Base-by-base conservation (phyloP, 2,888 invertebrate species). In the Gryllus longicercus region DNA sequence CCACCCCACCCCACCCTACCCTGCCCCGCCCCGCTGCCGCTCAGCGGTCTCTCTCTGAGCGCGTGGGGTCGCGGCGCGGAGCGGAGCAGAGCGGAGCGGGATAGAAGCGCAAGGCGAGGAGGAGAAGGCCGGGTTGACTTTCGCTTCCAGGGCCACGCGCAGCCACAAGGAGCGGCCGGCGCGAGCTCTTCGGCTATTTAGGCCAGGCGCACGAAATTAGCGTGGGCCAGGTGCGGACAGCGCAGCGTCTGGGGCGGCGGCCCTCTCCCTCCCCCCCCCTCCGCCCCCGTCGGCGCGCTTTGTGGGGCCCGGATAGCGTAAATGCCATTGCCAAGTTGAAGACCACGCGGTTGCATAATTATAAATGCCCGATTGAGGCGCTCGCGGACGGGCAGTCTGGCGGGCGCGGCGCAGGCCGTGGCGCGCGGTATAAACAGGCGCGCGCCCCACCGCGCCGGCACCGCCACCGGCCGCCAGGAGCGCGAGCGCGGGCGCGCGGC, bases 261-360 rank as follows among this genome's bases (percentile, higher is more conserved):
- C 38, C 38, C 38, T 38, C 38, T 25, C 38, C 38, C 38, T 8
- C 38, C 0, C 38, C 8, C 38, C 0, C 38, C 38, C 38, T 38
- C 38, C 38, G 8, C 38, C 2, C 38, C 8, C 38, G 1, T 5
- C 38, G 38, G 38, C 38, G 38, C 38, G 38, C 38, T 38, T 38
- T 38, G 38, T 38, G 38, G 8, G 63, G n/a, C 63, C 63, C 63
- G 63, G 63, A 63, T 63, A 63, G 63, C 63, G 63, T 63, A 63
- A 63, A 63, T 63, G 63, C 63, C 63, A 63, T 63, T 63, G 63
- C 63, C 63, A 63, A 63, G 63, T 63, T 63, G 63, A 63, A 63
- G 63, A 63, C 16, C 63, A 63, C 63, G 63, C 4, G 63, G 16
- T 63, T 63, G 63, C 63, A 16, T 63, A 63, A 63, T 63, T 63